Base-by-base conservation (phyloP, 2,113 vertebrate genomes). In the Limnothrissa miodon region DNA sequence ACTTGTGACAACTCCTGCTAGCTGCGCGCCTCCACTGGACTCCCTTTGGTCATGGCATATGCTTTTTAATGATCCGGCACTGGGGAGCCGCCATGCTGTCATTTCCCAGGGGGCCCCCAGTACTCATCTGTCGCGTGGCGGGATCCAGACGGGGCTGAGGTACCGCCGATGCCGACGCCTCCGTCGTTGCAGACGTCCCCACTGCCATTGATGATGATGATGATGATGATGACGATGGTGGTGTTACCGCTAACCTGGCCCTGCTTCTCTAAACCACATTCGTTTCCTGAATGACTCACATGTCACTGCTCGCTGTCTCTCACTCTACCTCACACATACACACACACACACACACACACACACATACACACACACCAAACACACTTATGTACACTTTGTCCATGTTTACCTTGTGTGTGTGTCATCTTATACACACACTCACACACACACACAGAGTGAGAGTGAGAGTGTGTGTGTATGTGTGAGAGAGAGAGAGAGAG, bases 21-120 rank as follows among this genome's bases (percentile, higher is more conserved):
- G 94, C 93, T 93, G 91, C 90, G 93, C 94, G 93, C 95, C 94
- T 95, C 93, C 94, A 91, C 95, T 93, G 94, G 94, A 95, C 95
- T 95, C 94, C 95, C 94, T 84, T 94, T 94, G 93, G 95, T 95
- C 94, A 93, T 94, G 92, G 94, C 95, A 96, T 95, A 95, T 96
- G 95, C 95, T 95, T 94, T 93, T 94, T 96, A 96, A 96, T 96
- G 96, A 95, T 96, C 94, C 95, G 91, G 92, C 93, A 92, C 95
- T 92, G 93, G 95, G 95, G 95, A 95, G 94, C 95, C 94, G 94
- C 94, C 94, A 93, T 93, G 95, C 93, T 95, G 94, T 94, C 95
- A 95, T 95, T 88, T 94, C 95, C 95, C 95, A 93, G 92, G 92
- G 94, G 95, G 25, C 21, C 53, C 29, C 93, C 92, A 90, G 90